Conservation (phyloP, 37 sponge, comb jelly and placozoan species). For the Tethya wilhelma region DNA sequence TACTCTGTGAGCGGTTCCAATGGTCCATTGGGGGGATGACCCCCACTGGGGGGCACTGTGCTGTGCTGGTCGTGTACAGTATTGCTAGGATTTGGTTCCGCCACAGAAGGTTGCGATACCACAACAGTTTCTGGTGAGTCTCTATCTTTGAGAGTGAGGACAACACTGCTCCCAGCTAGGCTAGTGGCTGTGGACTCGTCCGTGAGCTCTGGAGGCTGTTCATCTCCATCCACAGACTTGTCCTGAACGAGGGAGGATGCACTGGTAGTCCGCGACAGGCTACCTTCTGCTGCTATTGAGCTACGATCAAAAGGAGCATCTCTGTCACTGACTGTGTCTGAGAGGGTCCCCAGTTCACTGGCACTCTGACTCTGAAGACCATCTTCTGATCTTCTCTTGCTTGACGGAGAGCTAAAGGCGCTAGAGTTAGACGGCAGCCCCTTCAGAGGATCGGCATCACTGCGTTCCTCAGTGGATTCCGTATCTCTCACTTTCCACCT, state of each 20-base stretch:
- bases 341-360: constrained; percentile 4
- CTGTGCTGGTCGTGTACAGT: no score
- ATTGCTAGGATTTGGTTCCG: no score
- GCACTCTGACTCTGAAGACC: constrained; percentile 1
- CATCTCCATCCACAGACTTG: constrained; percentile 12
- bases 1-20: not conserved
- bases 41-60: no score
- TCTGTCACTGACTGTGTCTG: constrained; percentile 5
- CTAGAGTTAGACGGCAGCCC: no score
- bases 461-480: constrained; percentile 14
- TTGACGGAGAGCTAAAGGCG: not conserved
- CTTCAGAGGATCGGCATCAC: not conserved
- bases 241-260: no score
- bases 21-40: no score
- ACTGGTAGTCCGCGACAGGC: constrained; percentile 35
- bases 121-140: not conserved
- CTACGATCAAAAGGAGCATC: constrained; percentile 27
- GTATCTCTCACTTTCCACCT: constrained; percentile 33
- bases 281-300: constrained; percentile 27
- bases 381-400: not conserved
- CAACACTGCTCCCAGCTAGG: not conserved
- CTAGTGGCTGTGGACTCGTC: not conserved
- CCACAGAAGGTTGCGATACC: not conserved
- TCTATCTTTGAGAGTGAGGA: no score
- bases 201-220: not conserved